These are phyloP conservation scores for Diorhabda elongata DNA, from an alignment of 1,140 invertebrate species.

Conservation along the genomic window DNA sequence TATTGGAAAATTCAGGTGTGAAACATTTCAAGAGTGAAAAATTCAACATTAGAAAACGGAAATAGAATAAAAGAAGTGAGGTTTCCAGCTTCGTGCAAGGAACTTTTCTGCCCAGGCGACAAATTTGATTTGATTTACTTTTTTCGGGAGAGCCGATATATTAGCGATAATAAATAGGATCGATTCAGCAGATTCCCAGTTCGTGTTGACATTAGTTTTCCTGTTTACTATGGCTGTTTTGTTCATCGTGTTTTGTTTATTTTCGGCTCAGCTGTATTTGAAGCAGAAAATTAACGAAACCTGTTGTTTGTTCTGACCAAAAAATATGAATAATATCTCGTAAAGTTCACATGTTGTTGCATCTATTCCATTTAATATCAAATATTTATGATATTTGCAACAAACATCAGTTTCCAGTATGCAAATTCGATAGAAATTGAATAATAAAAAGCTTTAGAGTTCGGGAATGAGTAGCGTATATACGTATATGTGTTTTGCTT, in stretches of 20 bases:
- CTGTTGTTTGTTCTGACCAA: conserved; percentile 29
- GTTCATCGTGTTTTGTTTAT: conserved; percentile 31
- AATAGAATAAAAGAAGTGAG: conserved; percentile 1
- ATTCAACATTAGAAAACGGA: not conserved
- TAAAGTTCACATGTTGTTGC: conserved; percentile 24
- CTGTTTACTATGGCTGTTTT: conserved; percentile 31
- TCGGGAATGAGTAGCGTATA: not conserved
- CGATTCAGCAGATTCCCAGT: conserved; percentile 32
- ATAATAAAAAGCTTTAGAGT: not conserved
- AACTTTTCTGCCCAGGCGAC: conserved; percentile 14
- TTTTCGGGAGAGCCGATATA: conserved; percentile 16
- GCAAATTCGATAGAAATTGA: conserved; percentile 14
- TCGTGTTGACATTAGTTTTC: conserved; percentile 33
- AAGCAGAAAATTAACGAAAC: conserved; percentile 32
- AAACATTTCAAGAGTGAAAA: not conserved
- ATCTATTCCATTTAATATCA: not conserved
- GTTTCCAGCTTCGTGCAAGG: not conserved
- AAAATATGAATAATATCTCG: conserved; percentile 34
- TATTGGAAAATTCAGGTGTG: not conserved
- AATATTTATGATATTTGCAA: conserved; percentile 19
- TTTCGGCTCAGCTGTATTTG: conserved; percentile 35
- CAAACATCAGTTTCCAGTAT: conserved; percentile 13
- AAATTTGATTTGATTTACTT: conserved; percentile 22
- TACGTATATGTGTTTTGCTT: not conserved
- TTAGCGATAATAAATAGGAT: conserved; percentile 27